Percentiles rank a stretch among this genome's conserved stretches.
phyloP scores from a whole-genome alignment of 2,888 invertebrate genomes.

The Halictus quadricinctus region DNA sequence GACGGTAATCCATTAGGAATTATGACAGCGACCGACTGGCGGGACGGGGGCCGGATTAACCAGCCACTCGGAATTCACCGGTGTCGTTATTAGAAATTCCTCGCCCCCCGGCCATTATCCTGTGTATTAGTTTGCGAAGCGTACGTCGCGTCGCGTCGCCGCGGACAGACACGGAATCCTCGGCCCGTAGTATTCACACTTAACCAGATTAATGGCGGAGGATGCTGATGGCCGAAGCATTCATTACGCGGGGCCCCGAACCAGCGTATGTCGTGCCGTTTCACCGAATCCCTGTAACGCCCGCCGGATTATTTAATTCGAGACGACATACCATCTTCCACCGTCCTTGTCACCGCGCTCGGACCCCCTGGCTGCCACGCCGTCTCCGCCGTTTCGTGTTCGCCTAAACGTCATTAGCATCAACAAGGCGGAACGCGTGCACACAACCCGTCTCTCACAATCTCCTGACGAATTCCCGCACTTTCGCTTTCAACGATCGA shows the following conservation, averaged over 20 bases:
- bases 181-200: slow-evolving; percentile 18
- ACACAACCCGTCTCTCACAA: not conserved
- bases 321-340: slow-evolving; percentile 20
- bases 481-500: slow-evolving; percentile 26
- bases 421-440: not conserved
- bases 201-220: slow-evolving; percentile 42
- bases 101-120: slow-evolving; percentile 18
- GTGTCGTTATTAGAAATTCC: slow-evolving; percentile 57
- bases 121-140: slow-evolving; percentile 39
- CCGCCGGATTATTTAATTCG: slow-evolving; percentile 49
- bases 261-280: slow-evolving; percentile 19
- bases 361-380: not conserved
- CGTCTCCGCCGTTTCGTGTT: not conserved
- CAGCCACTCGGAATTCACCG: slow-evolving; percentile 42
- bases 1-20: slow-evolving; percentile 46
- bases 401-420: slow-evolving; percentile 20
- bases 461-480: not conserved
- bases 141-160: slow-evolving; percentile 5
- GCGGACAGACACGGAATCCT: slow-evolving; percentile 9
- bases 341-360: not conserved
- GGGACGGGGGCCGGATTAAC: slow-evolving; percentile 29
- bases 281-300: slow-evolving; percentile 51
- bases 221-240: slow-evolving; percentile 1
- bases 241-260: slow-evolving; percentile 9
- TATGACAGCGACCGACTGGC: slow-evolving; percentile 24